Evolutionary conservation across 2,113 vertebrate genomes (phyloP), one percentile per base, ranked within the genome.

Genomic region (Tragelaphus scriptus): DNA sequence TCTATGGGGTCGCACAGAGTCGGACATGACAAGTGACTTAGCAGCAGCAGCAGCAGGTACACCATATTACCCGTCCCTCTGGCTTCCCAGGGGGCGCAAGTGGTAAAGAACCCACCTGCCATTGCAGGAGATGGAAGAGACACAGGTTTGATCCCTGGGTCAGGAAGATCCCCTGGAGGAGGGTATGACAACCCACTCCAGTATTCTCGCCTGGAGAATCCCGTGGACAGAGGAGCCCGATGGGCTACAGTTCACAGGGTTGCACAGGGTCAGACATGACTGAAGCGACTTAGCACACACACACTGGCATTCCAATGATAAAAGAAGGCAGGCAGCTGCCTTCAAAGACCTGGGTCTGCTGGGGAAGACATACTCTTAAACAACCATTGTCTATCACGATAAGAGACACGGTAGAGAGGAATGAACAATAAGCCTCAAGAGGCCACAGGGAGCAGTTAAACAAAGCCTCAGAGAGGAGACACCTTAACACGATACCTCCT

Each of bases 211-310:
- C 12, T 77, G n/a, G 71, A 77, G 23, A 77, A 77, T 2, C 71
- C 23, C 71, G 26, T 26, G 71, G 36, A 26, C 12, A 2, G 36
- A 77, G 36, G 36, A 44, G 71, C 12, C 71, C 44, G 36, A 7
- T 25, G 5, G 71, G 5, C 71, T 44, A 75, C 21, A 44, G 36
- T 44, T 30, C 11, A 77, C 23, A 77, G 36, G 23, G 21, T 7
- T 25, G 36, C 23, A 75, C 36, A 14, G 36, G 36, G 71, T 44
- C 71, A 77, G 71, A 44, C 36, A 75, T 75, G 23, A 75, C 71
- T 75, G 71, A 75, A 75, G 71, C 0, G 1, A 77, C 12, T 77
- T 77, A 14, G 71, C 36, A 44, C 1, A 0, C 6, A 44, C 0
- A 1, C 23, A 44, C 71, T 77, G 79, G 47, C 49, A 53, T 47